Evolutionary conservation across 2,797 vertebrate genomes (phyloP).

Genomic region (Notoglanidium macrostoma): DNA sequence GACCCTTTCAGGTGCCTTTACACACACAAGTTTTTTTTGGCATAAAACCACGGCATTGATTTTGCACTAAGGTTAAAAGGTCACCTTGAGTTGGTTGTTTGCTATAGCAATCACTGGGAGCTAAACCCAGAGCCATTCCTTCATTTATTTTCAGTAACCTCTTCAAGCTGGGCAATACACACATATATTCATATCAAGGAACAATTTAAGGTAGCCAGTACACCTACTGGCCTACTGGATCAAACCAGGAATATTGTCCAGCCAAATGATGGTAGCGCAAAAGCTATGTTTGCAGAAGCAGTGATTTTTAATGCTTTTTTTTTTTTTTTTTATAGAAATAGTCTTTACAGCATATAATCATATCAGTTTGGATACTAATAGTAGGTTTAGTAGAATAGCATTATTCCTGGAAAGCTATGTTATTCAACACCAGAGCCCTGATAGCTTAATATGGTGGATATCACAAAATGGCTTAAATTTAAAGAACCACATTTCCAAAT

Average conservation of each 20-base stretch:
- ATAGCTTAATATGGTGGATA: not conserved
- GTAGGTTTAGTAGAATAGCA: not conserved
- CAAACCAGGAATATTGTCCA: not conserved
- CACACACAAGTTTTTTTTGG: not conserved
- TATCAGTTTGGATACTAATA: not conserved
- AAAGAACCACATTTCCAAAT: not conserved
- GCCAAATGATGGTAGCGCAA: not conserved
- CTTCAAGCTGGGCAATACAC: not conserved
- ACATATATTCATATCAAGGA: not conserved
- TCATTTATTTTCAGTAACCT: not conserved
- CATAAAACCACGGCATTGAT: not conserved
- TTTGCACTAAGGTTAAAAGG: not conserved
- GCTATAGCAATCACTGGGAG: not conserved
- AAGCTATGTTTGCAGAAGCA: not conserved
- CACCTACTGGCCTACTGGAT: not conserved
- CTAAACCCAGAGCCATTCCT: not conserved
- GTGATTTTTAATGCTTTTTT: not conserved
- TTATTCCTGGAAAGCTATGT: not conserved
- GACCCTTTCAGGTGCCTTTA: not conserved
- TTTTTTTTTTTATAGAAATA: not conserved
- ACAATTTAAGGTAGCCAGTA: not conserved
- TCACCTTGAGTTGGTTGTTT: not conserved
- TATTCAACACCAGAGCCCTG: not conserved
- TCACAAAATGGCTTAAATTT: not conserved
- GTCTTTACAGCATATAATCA: slow-evolving; percentile 1